These are phyloP conservation scores for Portevinia maculata DNA, from an alignment of 2,888 invertebrate genomes.

Conservation along the genomic window DNA sequence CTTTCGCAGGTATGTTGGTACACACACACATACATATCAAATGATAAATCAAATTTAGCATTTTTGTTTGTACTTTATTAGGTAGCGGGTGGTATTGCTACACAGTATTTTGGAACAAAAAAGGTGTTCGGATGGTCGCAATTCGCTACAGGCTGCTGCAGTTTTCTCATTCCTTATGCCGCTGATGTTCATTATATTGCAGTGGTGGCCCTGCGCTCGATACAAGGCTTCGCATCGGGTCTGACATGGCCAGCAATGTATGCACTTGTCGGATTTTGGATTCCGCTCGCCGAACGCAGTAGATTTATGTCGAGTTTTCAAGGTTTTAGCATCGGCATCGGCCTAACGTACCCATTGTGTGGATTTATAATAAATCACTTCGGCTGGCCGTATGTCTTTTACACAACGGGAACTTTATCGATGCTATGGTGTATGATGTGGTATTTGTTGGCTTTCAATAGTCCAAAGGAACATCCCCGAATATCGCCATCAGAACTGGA, in stretches of 20 bases:
- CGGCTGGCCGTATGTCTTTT: conserved; percentile 88
- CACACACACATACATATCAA: background rate
- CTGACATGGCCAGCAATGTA: conserved; percentile 91
- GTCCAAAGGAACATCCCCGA: conserved; percentile 87
- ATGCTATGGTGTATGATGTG: conserved; percentile 87
- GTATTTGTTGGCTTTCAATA: conserved; percentile 88
- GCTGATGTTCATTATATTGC: conserved; percentile 86
- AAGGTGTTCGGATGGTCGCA: conserved; percentile 88
- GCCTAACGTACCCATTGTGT: conserved; percentile 88
- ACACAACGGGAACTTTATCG: conserved; percentile 87
- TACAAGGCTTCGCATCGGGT: conserved; percentile 89
- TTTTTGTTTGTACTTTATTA: conserved; percentile 15
- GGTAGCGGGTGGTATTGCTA: conserved; percentile 87
- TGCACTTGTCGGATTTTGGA: conserved; percentile 89
- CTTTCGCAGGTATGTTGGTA: conserved; percentile 84
- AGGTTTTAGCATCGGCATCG: conserved; percentile 90
- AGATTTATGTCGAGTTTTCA: conserved; percentile 90
- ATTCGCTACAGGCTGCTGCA: conserved; percentile 87
- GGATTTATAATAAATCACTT: conserved; percentile 87
- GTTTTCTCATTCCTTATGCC: conserved; percentile 86
- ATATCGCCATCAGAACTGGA: conserved; percentile 86
- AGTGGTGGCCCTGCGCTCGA: conserved; percentile 86
- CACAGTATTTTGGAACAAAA: conserved; percentile 88
- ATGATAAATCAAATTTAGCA: background rate
- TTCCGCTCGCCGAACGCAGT: conserved; percentile 88